phyloP scores from a whole-genome alignment of 2,888 invertebrate species.

The Amphimallon solstitiale region DNA sequence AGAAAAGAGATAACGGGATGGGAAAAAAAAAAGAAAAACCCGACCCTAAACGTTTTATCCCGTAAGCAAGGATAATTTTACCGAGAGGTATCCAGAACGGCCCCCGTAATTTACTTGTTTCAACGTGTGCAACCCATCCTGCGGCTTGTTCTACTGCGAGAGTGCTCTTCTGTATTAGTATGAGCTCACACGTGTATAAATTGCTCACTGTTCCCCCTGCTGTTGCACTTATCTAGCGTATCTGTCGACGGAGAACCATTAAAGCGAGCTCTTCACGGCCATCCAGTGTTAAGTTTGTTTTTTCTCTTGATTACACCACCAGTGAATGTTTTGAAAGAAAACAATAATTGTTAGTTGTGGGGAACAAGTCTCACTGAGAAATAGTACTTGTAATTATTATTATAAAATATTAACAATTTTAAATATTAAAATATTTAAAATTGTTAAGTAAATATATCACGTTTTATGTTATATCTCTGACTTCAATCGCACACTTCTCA shows the following conservation, averaged over 20 bases:
- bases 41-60: conserved; percentile 27
- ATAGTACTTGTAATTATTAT: too few relatives aligned
- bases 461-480: too few relatives aligned
- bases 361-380: too few relatives aligned
- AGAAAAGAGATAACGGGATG: background rate
- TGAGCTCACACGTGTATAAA: conserved; percentile 1
- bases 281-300: background rate
- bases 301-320: too few relatives aligned
- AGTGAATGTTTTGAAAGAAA: too few relatives aligned
- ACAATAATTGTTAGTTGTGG: too few relatives aligned
- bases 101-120: conserved; percentile 27
- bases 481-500: too few relatives aligned
- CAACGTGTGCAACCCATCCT: conserved; percentile 3
- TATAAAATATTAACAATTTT: too few relatives aligned
- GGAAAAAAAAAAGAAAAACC: conserved; percentile 14
- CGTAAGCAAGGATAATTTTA: conserved; percentile 23
- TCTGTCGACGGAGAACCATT: conserved; percentile 28
- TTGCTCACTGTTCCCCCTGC: background rate
- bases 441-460: too few relatives aligned
- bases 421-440: too few relatives aligned
- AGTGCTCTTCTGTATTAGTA: conserved; percentile 5
- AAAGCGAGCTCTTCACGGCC: conserved; percentile 15
- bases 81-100: conserved; percentile 6
- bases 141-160: background rate
- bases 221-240: conserved; percentile 19